Base-by-base conservation (phyloP, 1,140 invertebrate genomes). In the Drosophila insularis region DNA sequence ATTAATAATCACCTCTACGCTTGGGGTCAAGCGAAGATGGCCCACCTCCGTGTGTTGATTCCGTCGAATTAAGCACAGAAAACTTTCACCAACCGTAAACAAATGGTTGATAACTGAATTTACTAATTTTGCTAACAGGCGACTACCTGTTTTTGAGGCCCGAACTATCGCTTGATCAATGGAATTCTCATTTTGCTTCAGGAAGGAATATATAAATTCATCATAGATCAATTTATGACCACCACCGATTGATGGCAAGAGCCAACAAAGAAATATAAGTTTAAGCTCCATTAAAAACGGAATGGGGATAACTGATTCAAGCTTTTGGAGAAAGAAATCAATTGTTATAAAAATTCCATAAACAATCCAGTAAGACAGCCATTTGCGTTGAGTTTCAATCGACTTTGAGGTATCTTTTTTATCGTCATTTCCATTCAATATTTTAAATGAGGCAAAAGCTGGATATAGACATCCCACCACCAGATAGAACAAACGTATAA, bases 321-420 rank as follows among this genome's bases (percentile, higher is more conserved):
- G 19, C 1, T 46, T 43, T 3, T 31, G 37, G 8, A 65, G 63
- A 0, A 81, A 8, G 10, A 53, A 74, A n/a, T 82, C 81, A 0
- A 81, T 5, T 0, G 58, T 19, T 1, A 56, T 53, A 21, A 64
- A 89, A 4, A 74, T 37, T 0, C 78, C 82, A 13, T 85, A 90
- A 2, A 81, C 84, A 27, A 85, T 80, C 89, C 89, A 90, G 53
- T 89, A 90, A 19, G 75, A 76, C 32, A 90, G 37, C 87, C 87
- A 90, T 11, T 35, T 14, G 3, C 98, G 97, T 93, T 99, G 98
- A 96, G 92, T 98, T 97, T 94, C 97, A 98, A 81, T 96, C 97
- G 91, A 96, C 98, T 98, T 7, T 17, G 43, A 50, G 11, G 17
- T 21, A 50, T 19, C 8, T 11, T 21, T 21, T 2, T 21, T 19